Evolutionary conservation across 2,888 invertebrate species (phyloP).

Genomic region (Caenorhabditis japonica): DNA sequence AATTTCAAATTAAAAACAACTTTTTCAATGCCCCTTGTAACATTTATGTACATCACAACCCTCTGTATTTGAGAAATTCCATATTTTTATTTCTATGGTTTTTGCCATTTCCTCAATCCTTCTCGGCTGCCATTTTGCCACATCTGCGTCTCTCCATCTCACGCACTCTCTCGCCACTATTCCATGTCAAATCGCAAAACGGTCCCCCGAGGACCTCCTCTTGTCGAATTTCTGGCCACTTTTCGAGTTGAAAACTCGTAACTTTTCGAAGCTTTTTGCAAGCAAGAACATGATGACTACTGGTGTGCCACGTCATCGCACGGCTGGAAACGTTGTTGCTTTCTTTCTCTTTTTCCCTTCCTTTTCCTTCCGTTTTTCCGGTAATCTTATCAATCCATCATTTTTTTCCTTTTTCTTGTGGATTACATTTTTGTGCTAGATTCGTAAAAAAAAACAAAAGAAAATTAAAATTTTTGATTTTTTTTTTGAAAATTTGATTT

Average conservation of each 20-base stretch:
- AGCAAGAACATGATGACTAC: conserved; percentile 9
- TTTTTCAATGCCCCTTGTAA: no score
- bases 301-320: not conserved
- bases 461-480: no score
- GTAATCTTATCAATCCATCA: conserved; percentile 28
- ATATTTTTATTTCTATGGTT: conserved; percentile 18
- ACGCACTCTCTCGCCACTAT: conserved; percentile 10
- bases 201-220: conserved; percentile 30
- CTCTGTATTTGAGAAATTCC: not conserved
- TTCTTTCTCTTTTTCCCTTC: not conserved
- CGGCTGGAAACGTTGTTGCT: not conserved
- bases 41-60: conserved; percentile 31
- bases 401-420: not conserved
- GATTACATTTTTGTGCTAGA: no score
- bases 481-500: no score
- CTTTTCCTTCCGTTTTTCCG: not conserved
- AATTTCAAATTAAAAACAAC: no score
- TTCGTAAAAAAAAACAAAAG: no score
- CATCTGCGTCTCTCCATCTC: conserved; percentile 18
- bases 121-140: conserved; percentile 10
- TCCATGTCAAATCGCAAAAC: conserved; percentile 48
- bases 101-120: conserved; percentile 1
- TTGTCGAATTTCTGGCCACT: conserved; percentile 12
- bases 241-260: conserved; percentile 7
- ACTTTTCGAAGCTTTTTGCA: conserved; percentile 14